Conservation (phyloP, 1,140 invertebrate species). For the Sycophaga agraensis region DNA sequence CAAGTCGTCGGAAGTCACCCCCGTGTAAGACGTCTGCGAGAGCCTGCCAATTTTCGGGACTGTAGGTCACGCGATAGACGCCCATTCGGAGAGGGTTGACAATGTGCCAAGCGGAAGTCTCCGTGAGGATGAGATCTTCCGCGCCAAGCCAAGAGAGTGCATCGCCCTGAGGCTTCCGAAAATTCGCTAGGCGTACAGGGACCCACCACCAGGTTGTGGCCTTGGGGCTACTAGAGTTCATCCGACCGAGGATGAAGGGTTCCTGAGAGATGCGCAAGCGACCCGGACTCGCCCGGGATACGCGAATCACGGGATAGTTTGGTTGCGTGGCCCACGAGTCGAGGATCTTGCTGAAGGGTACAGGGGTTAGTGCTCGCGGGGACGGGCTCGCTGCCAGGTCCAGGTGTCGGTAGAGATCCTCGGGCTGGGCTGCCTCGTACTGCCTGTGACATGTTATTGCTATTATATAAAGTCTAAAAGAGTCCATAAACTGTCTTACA, state of each 20-base stretch:
- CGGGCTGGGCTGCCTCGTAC: conserved; percentile 60
- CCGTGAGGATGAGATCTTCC: background rate
- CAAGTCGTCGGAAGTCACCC: conserved; percentile 44
- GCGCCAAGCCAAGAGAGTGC: background rate
- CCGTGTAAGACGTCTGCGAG: conserved; percentile 47
- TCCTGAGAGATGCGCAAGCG: background rate
- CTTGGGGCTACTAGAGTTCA: background rate
- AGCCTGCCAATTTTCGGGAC: conserved; percentile 55
- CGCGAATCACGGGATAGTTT: conserved; percentile 65
- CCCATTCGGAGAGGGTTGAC: conserved; percentile 54
- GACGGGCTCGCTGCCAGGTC: conserved; percentile 49
- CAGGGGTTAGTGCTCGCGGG: background rate
- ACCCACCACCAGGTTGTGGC: conserved; percentile 12
- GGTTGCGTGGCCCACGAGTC: conserved; percentile 71
- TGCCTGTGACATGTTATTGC: background rate
- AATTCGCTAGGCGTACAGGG: too few relatives aligned
- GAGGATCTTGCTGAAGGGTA: conserved; percentile 24
- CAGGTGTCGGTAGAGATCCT: conserved; percentile 68
- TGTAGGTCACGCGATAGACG: conserved; percentile 64
- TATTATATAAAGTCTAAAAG: too few relatives aligned
- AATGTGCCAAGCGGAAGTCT: conserved; percentile 52
- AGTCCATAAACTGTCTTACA: conserved; percentile 41
- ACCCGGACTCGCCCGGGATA: conserved; percentile 25
- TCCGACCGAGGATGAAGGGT: background rate
- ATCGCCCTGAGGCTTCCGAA: too few relatives aligned